These are phyloP conservation scores for Onychomys arenicola DNA, from an alignment of 2,797 vertebrate genomes.

Conservation along the genomic window DNA sequence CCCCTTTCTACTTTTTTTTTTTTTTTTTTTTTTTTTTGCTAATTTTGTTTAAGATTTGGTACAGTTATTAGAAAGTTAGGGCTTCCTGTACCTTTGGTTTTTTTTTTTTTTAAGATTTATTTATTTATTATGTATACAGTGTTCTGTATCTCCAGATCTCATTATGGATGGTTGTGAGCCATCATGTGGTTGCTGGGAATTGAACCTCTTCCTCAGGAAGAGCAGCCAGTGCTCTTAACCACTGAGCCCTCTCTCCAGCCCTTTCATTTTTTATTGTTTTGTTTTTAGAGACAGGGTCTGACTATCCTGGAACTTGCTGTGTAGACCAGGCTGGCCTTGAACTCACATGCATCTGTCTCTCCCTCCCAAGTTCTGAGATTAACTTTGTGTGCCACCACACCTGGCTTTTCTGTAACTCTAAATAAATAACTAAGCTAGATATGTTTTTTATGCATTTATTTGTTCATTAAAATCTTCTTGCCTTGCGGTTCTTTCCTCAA, in stretches of 20 bases:
- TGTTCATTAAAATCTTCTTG: neutral
- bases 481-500: neutral
- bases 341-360: neutral
- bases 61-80: conserved; percentile 16
- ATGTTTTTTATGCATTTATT: neutral
- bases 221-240: too few relatives aligned
- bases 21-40: neutral
- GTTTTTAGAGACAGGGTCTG: neutral
- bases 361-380: neutral
- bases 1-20: neutral
- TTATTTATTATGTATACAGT: too few relatives aligned
- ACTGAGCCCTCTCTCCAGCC: too few relatives aligned
- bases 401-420: neutral
- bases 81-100: neutral
- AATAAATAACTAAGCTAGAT: neutral
- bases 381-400: neutral
- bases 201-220: too few relatives aligned
- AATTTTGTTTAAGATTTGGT: neutral
- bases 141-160: too few relatives aligned
- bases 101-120: neutral
- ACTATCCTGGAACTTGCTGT: neutral
- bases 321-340: neutral
- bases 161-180: too few relatives aligned
- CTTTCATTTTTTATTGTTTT: too few relatives aligned
- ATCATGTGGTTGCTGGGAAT: too few relatives aligned